Evolutionary conservation across 1,140 invertebrate genomes (phyloP), one percentile per base, ranked within the genome.

Genomic region (Panagrolaimus sp.): DNA sequence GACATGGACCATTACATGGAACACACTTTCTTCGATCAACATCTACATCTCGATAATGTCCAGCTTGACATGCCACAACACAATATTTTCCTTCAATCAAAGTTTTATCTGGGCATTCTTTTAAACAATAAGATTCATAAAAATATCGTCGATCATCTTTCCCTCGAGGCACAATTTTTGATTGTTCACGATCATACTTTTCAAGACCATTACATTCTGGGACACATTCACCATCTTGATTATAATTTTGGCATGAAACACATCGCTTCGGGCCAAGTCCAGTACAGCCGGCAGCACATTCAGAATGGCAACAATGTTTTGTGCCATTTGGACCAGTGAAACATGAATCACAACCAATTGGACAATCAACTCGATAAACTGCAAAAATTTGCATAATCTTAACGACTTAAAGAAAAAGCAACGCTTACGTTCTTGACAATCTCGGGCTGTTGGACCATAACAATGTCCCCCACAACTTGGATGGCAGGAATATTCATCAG

Each of bases 71-170:
- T 8, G 21, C 10, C 14, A 28, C 21, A 58, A 58, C 21, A 14
- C 52, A 58, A 58, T n/a, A 58, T 21, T 58, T 58, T 58, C 28
- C 52, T 58, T 58, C 21, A 58, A 58, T 28, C 14, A 58, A 28
- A 2, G 52, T 26, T 14, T 58, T 58, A 1, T 21, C 52, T 10
- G 52, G 52, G 17, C 52, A 58, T 58, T 58, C 52, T 1, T 21
- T 21, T 1, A 58, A 21, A 58, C 52, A 58, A 17, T 58, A 21
- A 12, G 21, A 26, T 58, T 58, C 52, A 58, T 58, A 28, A 28
- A 58, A 58, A 14, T 58, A 58, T 58, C 52, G 1, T 4, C 28
- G 15, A 12, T 58, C 52, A 1, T 58, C 52, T 58, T 58, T 58
- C 5, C 21, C 21, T 12, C 52, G 15, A 5, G 21, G 10, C 14